Evolutionary conservation across 2,888 invertebrate species (phyloP).

Genomic region (Hoplodrina ambigua): DNA sequence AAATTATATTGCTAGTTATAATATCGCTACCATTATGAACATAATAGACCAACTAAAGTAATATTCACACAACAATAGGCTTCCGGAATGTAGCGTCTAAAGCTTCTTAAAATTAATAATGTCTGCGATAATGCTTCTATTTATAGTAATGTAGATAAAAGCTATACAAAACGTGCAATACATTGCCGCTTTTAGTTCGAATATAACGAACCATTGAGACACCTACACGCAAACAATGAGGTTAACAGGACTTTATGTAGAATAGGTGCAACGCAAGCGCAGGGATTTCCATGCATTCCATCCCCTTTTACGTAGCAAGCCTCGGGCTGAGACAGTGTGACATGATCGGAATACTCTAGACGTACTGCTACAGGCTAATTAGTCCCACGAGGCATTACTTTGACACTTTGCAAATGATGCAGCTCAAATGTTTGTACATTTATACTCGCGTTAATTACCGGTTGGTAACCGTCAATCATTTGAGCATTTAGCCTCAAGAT

Average conservation of each 20-base stretch:
- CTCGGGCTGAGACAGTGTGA: constrained; percentile 52
- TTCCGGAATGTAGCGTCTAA: constrained; percentile 50
- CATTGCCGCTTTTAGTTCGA: constrained; percentile 52
- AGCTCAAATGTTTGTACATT: constrained; percentile 53
- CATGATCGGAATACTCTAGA: constrained; percentile 53
- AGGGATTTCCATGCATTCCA: constrained; percentile 67
- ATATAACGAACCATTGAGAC: constrained; percentile 64
- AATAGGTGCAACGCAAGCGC: constrained; percentile 38
- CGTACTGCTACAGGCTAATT: constrained; percentile 55
- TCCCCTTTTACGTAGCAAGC: constrained; percentile 67
- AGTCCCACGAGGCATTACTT: constrained; percentile 57
- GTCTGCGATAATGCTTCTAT: constrained; percentile 56
- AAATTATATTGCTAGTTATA: constrained; percentile 17
- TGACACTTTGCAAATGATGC: constrained; percentile 62
- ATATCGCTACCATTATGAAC: constrained; percentile 25
- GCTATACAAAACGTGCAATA: constrained; percentile 58
- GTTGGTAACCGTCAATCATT: constrained; percentile 58
- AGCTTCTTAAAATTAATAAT: constrained; percentile 61
- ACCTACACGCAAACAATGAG: constrained; percentile 57
- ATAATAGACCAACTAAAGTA: constrained; percentile 48
- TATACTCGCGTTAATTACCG: constrained; percentile 60
- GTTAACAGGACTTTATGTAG: constrained; percentile 48
- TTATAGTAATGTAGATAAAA: constrained; percentile 63
- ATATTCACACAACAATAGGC: constrained; percentile 56
- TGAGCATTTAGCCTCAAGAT: constrained; percentile 57